Conservation (phyloP, 2,797 vertebrate species). For the Columba guinea region DNA sequence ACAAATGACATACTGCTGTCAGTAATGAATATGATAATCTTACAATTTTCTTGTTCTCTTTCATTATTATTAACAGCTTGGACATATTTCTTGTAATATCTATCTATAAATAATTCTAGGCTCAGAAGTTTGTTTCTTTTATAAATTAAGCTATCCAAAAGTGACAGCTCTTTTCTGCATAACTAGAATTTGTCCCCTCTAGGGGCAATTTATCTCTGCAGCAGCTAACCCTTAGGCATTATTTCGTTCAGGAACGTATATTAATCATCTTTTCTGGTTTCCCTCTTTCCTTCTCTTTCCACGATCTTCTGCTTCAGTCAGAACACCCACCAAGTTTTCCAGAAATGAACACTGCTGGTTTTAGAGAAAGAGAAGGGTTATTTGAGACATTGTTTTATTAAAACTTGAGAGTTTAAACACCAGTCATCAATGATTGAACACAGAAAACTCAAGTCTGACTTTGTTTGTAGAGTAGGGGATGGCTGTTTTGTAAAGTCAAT, state of each 20-base stretch:
- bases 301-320: background rate
- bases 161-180: slow-evolving; percentile 24
- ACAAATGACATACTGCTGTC: background rate
- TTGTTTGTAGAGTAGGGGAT: background rate
- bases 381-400: background rate
- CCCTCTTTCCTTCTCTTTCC: background rate
- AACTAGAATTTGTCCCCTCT: background rate
- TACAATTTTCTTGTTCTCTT: background rate
- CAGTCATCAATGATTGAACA: background rate
- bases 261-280: slow-evolving; percentile 27
- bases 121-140: slow-evolving; percentile 38
- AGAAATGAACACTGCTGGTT: background rate
- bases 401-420: background rate
- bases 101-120: slow-evolving; percentile 36
- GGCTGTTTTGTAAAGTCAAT: background rate
- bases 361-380: background rate
- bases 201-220: slow-evolving; percentile 29
- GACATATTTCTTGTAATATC: slow-evolving; percentile 10
- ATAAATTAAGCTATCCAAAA: slow-evolving; percentile 55
- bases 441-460: background rate
- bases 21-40: background rate
- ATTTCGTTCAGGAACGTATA: slow-evolving; percentile 29
- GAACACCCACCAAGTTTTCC: slow-evolving; percentile 3
- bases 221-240: slow-evolving; percentile 36
- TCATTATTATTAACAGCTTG: slow-evolving; percentile 25